Percentiles rank a stretch among this genome's conserved stretches.
Conservation (phyloP, 2,888 invertebrate species). For the Nysson spinosus region DNA sequence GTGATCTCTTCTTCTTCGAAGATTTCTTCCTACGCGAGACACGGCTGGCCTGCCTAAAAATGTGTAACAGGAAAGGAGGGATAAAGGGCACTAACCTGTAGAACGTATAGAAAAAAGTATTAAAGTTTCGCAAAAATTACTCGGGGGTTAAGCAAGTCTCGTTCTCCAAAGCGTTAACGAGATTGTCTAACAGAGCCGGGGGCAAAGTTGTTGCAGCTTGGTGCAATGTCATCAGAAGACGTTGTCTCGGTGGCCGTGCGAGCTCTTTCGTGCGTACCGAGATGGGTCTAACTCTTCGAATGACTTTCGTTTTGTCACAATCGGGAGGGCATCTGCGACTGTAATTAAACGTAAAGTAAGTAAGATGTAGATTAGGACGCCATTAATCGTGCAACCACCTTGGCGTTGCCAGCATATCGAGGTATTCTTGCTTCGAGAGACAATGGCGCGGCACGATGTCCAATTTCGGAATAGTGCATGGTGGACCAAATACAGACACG, state of each 20-base stretch:
- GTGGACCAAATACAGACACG: constrained; percentile 56
- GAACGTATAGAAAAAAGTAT: too few species aligned
- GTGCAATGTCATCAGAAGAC: constrained; percentile 61
- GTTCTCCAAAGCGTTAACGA: constrained; percentile 65
- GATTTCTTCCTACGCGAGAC: constrained; percentile 42
- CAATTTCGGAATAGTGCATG: constrained; percentile 56
- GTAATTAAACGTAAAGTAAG: not conserved
- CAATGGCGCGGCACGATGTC: constrained; percentile 64
- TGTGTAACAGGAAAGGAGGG: not conserved
- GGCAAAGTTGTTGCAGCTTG: constrained; percentile 61
- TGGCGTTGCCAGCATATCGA: constrained; percentile 63
- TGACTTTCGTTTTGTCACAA: constrained; percentile 43
- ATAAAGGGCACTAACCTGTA: too few species aligned
- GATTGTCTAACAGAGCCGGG: constrained; percentile 62
- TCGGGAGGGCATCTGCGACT: constrained; percentile 58
- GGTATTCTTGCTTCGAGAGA: constrained; percentile 64
- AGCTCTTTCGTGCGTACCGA: constrained; percentile 65
- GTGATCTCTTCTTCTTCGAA: constrained; percentile 23
- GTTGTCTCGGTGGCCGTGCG: constrained; percentile 64
- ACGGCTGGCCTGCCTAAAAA: constrained; percentile 65
- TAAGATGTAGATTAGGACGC: too few species aligned
- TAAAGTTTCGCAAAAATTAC: constrained; percentile 67
- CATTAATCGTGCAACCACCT: constrained; percentile 59
- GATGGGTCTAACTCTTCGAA: constrained; percentile 51
- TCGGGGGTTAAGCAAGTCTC: constrained; percentile 70